These are phyloP conservation scores for Drosophila aff. DNA, from an alignment of 1,140 invertebrate species.

Conservation along the genomic window DNA sequence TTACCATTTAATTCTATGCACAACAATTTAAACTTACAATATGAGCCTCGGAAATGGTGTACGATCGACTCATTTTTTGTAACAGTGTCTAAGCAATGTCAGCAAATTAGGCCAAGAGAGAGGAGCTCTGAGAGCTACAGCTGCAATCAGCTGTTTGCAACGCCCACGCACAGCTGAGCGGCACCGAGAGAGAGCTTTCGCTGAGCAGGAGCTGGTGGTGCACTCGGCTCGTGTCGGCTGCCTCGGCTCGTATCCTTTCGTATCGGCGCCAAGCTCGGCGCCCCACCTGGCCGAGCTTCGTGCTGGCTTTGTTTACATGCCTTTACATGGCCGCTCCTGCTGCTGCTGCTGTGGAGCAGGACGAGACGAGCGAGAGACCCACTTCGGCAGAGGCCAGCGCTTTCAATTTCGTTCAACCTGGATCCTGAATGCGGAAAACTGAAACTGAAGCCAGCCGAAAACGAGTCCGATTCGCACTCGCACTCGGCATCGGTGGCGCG, in stretches of 20 bases:
- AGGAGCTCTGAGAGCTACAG: conserved; percentile 24
- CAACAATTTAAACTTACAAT: too few relatives aligned
- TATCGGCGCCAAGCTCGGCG: conserved; percentile 9
- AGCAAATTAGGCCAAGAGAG: conserved; percentile 66
- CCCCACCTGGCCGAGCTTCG: conserved; percentile 37
- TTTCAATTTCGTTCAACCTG: conserved; percentile 80
- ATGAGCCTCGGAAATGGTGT: too few relatives aligned
- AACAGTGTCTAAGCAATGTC: conserved; percentile 58
- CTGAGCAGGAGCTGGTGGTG: conserved; percentile 23
- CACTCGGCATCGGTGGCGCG: conserved; percentile 17
- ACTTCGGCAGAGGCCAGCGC: conserved; percentile 60
- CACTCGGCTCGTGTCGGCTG: background rate
- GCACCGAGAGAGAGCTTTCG: conserved; percentile 36
- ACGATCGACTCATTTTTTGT: conserved; percentile 8
- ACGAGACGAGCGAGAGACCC: conserved; percentile 59
- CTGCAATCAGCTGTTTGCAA: conserved; percentile 68
- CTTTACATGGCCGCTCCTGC: conserved; percentile 26
- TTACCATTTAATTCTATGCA: too few relatives aligned
- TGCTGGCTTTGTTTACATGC: conserved; percentile 55
- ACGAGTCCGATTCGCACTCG: conserved; percentile 45
- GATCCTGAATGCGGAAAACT: conserved; percentile 36
- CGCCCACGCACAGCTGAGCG: conserved; percentile 59
- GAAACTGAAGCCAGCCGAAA: conserved; percentile 30
- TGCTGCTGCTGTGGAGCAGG: conserved; percentile 60
- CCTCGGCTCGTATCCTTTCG: background rate